Percentiles rank a stretch among this genome's conserved stretches.
Evolutionary conservation across 2,888 invertebrate genomes (phyloP).

Genomic region (Amphipoea lucens): DNA sequence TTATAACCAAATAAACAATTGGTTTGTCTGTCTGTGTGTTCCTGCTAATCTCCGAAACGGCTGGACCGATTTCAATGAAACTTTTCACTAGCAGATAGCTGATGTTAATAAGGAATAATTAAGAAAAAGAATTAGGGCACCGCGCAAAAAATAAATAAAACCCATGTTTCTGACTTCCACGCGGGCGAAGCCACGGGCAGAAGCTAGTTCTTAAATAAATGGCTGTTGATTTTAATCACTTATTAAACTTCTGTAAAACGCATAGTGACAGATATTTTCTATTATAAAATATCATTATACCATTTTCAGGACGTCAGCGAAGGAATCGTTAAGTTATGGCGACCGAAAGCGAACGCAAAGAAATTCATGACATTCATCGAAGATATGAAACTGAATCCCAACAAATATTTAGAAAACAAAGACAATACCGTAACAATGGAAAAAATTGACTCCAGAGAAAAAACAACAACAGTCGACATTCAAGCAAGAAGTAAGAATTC

Average conservation of each 20-base stretch:
- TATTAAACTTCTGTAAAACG: neutral
- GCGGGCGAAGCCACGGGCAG: too few species aligned
- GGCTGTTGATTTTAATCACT: neutral
- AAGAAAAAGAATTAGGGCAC: too few species aligned
- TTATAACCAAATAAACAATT: neutral
- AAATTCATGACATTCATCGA: constrained; percentile 81
- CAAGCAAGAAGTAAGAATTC: constrained; percentile 46
- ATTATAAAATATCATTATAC: neutral
- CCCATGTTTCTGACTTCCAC: too few species aligned
- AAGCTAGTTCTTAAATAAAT: neutral
- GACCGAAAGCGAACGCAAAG: constrained; percentile 81
- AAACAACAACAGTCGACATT: constrained; percentile 51
- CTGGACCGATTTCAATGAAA: too few species aligned
- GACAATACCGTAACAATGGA: constrained; percentile 36
- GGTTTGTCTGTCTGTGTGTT: too few species aligned
- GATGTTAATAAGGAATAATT: too few species aligned
- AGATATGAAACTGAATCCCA: constrained; percentile 79
- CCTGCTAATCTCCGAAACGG: too few species aligned
- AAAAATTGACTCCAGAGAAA: constrained; percentile 53
- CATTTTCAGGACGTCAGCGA: constrained; percentile 82
- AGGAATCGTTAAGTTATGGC: constrained; percentile 84
- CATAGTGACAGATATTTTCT: neutral
- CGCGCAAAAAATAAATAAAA: too few species aligned
- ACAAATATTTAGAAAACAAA: constrained; percentile 74
- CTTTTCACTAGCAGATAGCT: too few species aligned